Base-by-base conservation (phyloP, 1,140 invertebrate genomes). In the Lerema accius region DNA sequence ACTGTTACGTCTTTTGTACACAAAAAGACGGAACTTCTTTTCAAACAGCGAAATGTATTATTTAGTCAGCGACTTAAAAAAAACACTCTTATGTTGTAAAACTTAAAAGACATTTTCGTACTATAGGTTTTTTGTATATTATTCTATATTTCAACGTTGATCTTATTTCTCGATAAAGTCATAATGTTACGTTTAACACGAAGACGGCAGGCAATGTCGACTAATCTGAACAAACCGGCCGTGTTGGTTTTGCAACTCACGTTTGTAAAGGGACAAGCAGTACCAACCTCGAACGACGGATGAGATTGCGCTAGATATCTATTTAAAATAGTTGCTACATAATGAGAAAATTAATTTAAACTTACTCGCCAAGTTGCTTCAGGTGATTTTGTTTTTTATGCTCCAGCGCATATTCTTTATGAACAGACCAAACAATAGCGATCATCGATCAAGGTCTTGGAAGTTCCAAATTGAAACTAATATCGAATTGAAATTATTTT, bases 291-390 rank as follows among this genome's bases (percentile, higher is more conserved):
- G 28, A 26, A 48, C 19, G 45, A 10, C 45, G 26, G 46, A 49
- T 28, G 46, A 35, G 46, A 49, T 49, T 49, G 46, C 28, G 28
- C 9, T 23, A 9, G 13, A 13, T 10, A 16, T 15, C 19, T 11
- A 55, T 55, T 32, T 43, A 43, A 42, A 23, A 55, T 28, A 1
- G 37, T 55, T 55, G 17, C 51, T 10, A 55, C 51, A 55, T 55
- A 28, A 55, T 55, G 51, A 43, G 37, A 43, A 53, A 53, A 43
- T 15, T 55, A 13, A 53, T 53, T 53, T 23, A 23, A 23, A 23
- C 2, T 5, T 5, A 23, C 19, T 53, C 37, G 19, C 19, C 40
- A 15, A 43, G 19, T 43, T 28, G 40, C 39, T 43, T 55, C 19
- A 11, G 14, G 23, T 40, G 3, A 55, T 55, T 19, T 40, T 51